Evolutionary conservation across 2,797 vertebrate species (phyloP), one percentile per base, ranked within the genome.

Genomic region (Chaetodon trifasciatus): DNA sequence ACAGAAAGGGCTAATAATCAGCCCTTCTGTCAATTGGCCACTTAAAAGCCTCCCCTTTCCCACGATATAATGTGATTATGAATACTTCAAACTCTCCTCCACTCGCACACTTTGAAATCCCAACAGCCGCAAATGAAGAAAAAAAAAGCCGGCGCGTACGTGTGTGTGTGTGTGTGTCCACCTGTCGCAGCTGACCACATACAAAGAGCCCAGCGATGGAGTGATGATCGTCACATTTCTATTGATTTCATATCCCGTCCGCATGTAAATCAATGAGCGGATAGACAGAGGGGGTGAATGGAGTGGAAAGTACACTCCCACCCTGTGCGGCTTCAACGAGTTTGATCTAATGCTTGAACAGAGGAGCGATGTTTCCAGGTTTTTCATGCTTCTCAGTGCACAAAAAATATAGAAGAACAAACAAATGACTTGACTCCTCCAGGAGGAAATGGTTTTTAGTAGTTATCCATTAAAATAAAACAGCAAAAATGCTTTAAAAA

Each of bases 21-120:
- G 91, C 85, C 91, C 84, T 93, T 89, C 89, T 93, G 93, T 95
- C 95, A 95, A 95, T 93, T 95, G 95, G 92, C 93, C 93, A 91
- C 94, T 96, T 94, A 94, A 95, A 93, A 92, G 92, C 81, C 86
- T 85, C 88, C 70, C 89, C 79, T 85, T 89, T 92, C 88, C 88
- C 92, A 91, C 89, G 91, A 95, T 94, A 88, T 94, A 94, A 95
- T 94, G 94, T 94, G 94, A 96, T 96, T 96, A 96, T 93, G 94
- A 95, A 95, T 92, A 95, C 93, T 95, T 94, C 94, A 95, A 93
- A 93, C 92, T 95, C 91, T 86, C 86, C 88, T 92, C 89, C 84
- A 72, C 81, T 84, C 55, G 76, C 90, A 81, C 87, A 72, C 91
- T 93, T 90, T 92, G 90, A 92, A 94, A 94, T 86, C 85, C 86